Evolutionary conservation across 2,113 vertebrate genomes (phyloP).

Genomic region (Thalassarche chlororhynchos): DNA sequence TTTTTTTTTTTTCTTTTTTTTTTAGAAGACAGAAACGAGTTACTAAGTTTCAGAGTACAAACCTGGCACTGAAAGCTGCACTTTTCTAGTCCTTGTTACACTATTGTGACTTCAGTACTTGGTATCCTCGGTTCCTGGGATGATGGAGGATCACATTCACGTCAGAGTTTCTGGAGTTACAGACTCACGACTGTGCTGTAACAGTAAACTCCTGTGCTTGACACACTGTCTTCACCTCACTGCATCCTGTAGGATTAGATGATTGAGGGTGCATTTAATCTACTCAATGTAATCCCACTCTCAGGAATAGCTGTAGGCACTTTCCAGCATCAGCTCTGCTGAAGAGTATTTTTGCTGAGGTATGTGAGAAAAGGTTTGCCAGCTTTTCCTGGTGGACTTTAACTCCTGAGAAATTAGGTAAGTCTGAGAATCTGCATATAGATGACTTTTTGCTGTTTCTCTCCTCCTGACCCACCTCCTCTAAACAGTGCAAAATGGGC

Average conservation of each 20-base stretch:
- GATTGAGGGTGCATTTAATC: neutral
- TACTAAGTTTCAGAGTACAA: neutral
- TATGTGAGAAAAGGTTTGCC: neutral
- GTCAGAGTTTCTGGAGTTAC: neutral
- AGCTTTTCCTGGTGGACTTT: neutral
- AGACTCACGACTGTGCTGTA: neutral
- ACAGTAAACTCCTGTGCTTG: neutral
- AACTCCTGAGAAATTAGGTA: neutral
- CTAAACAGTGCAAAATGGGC: neutral
- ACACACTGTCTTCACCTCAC: neutral
- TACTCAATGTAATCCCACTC: neutral
- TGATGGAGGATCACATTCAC: neutral
- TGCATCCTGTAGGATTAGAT: neutral
- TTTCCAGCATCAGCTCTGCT: neutral
- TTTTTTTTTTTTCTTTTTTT: neutral
- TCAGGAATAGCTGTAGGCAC: neutral
- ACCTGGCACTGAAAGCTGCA: neutral
- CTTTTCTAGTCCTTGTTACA: neutral
- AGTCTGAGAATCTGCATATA: neutral
- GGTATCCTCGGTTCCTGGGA: neutral
- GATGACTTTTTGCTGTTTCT: neutral
- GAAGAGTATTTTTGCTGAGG: neutral
- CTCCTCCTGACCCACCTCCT: neutral
- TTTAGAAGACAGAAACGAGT: neutral
- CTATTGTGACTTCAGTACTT: neutral